phyloP scores from a whole-genome alignment of 2,797 vertebrate genomes.

The Tangara arthus region DNA sequence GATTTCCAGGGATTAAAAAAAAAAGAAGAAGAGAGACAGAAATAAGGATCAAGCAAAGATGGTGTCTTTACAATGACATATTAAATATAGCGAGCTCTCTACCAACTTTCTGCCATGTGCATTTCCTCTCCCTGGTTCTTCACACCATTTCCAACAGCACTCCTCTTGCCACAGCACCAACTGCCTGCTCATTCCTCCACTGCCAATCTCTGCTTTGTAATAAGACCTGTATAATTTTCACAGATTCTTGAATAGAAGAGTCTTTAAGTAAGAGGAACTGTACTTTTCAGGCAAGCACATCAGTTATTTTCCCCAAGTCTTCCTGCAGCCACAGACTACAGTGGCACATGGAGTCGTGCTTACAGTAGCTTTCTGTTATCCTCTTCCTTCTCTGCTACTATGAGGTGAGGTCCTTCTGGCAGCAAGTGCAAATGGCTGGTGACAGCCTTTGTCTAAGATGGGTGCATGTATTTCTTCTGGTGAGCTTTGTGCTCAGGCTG shows the following conservation, averaged over 20 bases:
- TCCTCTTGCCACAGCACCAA: not conserved
- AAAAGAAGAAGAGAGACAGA: not conserved
- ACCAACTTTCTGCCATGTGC: not conserved
- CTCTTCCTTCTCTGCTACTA: not conserved
- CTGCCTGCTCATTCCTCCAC: not conserved
- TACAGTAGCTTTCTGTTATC: not conserved
- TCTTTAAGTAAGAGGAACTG: not conserved
- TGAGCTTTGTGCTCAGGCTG: not conserved
- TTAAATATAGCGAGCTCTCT: not conserved
- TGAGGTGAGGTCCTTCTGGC: not conserved
- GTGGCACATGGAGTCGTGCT: not conserved
- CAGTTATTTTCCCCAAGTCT: not conserved
- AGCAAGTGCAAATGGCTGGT: not conserved
- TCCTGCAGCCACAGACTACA: not conserved
- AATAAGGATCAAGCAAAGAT: not conserved
- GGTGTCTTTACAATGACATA: not conserved
- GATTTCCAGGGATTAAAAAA: not conserved
- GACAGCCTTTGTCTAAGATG: not conserved
- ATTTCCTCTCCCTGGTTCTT: not conserved
- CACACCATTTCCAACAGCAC: not conserved
- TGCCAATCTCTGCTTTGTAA: not conserved
- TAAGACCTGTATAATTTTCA: not conserved
- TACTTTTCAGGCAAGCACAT: accelerated
- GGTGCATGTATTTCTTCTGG: not conserved
- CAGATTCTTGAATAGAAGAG: not conserved